Evolutionary conservation across 2,113 vertebrate species (phyloP), one percentile per base, ranked within the genome.

Genomic region (Megaptera novaeangliae): DNA sequence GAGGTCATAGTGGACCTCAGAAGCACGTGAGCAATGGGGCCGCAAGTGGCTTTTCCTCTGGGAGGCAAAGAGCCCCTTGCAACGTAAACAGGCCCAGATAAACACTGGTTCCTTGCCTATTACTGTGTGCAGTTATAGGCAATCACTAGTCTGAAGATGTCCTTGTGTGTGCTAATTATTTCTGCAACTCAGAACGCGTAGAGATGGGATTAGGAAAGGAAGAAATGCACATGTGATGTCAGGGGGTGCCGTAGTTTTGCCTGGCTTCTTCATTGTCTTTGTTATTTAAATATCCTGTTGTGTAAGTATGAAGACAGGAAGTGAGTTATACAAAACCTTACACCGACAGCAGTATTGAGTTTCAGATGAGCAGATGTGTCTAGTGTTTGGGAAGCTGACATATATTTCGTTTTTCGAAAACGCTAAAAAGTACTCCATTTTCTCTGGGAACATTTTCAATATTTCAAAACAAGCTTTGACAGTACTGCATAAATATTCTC

Each of bases 221-320:
- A 77, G 85, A 46, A 57, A 36, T 64, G 39, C 31, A 41, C 95
- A 92, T 9, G 95, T 63, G 89, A 91, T 91, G 95, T 97, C 85
- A 14, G 86, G 83, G 83, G 96, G 91, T 78, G 55, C 61, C 55
- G 3, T 41, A 2, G 36, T 95, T 97, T 97, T 89, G 95, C 87
- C 61, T 66, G 46, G 18, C 96, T 98, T 96, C 97, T 93, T 96
- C 95, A 78, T 87, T 87, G 97, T 96, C 97, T 97, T 98, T 98
- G 98, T 97, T 97, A 98, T 98, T 98, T 97, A 98, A 98, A 98
- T 98, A 98, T 98, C 98, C 99, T 98, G 98, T 98, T 99, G 98
- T 98, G 98, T 97, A 98, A 98, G 98, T 97, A 86, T 94, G 91
- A 98, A 98, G 98, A 97, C 98, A 99, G 99, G 99, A 99, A 99